Base-by-base conservation (phyloP, 2,113 vertebrate species). In the Tenrec ecaudatus region DNA sequence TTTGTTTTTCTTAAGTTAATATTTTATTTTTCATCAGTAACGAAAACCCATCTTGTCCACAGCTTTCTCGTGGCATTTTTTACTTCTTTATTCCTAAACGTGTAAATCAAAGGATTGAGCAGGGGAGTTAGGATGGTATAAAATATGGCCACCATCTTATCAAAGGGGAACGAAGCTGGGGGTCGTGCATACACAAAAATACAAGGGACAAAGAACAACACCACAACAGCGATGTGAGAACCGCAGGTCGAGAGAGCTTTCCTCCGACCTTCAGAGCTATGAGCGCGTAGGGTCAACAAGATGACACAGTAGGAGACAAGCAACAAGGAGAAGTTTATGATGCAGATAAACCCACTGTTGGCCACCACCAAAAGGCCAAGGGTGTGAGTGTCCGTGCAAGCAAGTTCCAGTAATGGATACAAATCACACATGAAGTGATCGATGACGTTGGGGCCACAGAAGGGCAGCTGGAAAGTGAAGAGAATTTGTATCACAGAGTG, bases 351-450 rank as follows among this genome's bases (percentile, higher is more conserved):
- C 0, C 96, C 96, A 95, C 94, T 96, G 66, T 94, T 97, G 62
- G 87, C 84, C 6, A 94, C 85, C 2, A 96, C 93, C n/a, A 96
- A n/a, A 80, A 96, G 12, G 2, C 92, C 93, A 58, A 88, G 77
- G 8, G 82, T 25, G 0, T 86, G 73, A 33, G 84, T 92, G 6
- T 97, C 93, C 1, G 91, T 92, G 73, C 95, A 96, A n/a, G 95
- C 89, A 23, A 96, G 91, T 4, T 91, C 64, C 43, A 97, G 3
- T 20, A 96, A 76, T 8, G 92, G 96, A 53, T 94, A 91, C 8
- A 97, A 94, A 14, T 97, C 94, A 86, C 96, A 97, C 10, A 95
- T 92, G 47, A 97, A 97, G 36, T 88, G 96, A 89, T 97, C 89
- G 2, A 96, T 95, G 1, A 97, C 23, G 14, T 96, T 97, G 68